phyloP scores from a whole-genome alignment of 2,113 vertebrate genomes.

The Ophiodon elongatus region DNA sequence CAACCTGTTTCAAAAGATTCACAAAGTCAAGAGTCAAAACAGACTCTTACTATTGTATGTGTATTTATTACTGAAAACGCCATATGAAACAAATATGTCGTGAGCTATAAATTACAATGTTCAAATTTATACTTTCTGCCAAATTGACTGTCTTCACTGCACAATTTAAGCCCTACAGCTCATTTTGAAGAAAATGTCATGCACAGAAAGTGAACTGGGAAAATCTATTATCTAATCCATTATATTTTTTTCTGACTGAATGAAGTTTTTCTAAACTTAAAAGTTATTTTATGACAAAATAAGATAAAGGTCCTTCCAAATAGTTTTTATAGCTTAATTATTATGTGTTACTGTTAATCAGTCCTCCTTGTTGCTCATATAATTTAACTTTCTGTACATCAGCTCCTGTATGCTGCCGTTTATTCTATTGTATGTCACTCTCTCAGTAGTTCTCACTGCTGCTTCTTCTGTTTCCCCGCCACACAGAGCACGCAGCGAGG shows the following conservation, averaged over 20 bases:
- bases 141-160: not conserved
- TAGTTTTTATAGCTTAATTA: not conserved
- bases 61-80: too few species aligned
- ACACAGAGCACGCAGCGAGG: constrained; percentile 63
- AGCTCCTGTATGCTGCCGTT: constrained; percentile 2
- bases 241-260: not conserved
- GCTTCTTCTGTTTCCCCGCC: constrained; percentile 51
- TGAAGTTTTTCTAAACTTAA: not conserved
- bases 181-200: not conserved
- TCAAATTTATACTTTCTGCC: not conserved
- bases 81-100: not conserved
- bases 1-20: too few species aligned
- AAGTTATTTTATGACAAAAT: not conserved
- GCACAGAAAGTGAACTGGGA: not conserved
- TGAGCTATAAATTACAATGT: not conserved
- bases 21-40: too few species aligned
- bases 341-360: not conserved
- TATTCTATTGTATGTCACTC: constrained; percentile 37
- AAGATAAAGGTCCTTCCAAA: not conserved
- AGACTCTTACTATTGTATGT: too few species aligned
- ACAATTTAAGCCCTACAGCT: not conserved
- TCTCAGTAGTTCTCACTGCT: constrained; percentile 40
- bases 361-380: not conserved
- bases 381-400: constrained; percentile 3
- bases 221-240: too few species aligned